Evolutionary conservation across 2,797 vertebrate genomes (phyloP).

Genomic region (Enteromius viviparus): DNA sequence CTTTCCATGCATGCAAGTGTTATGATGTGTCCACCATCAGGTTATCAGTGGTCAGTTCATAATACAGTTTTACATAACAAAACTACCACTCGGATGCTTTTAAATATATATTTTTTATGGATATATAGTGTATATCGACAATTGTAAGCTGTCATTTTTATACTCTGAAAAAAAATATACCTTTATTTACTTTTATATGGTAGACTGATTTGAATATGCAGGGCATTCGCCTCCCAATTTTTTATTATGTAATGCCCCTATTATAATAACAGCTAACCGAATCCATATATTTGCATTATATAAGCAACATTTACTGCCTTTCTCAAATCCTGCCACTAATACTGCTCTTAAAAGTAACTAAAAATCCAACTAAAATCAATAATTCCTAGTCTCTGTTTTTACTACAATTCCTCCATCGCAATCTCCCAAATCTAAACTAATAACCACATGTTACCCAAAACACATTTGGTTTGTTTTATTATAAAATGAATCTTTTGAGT

Average conservation of each 20-base stretch:
- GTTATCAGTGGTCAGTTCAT: slow-evolving; percentile 54
- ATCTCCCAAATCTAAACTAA: slow-evolving; percentile 47
- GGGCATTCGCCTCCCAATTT: slow-evolving; percentile 26
- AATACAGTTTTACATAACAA: slow-evolving; percentile 17
- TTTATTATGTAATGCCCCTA: slow-evolving; percentile 59
- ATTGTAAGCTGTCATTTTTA: neutral
- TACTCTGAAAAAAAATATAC: neutral
- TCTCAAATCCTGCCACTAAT: slow-evolving; percentile 26
- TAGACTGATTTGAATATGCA: slow-evolving; percentile 46
- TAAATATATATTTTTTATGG: neutral
- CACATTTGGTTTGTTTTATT: slow-evolving; percentile 50
- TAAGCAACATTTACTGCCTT: neutral
- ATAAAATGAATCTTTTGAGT: slow-evolving; percentile 58
- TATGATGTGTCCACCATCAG: slow-evolving; percentile 53
- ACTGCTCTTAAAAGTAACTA: slow-evolving; percentile 32
- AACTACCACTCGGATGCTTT: slow-evolving; percentile 33
- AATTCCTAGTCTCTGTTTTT: neutral
- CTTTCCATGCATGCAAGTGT: slow-evolving; percentile 65
- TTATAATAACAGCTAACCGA: slow-evolving; percentile 33
- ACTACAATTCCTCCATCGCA: slow-evolving; percentile 5
- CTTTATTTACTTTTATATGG: neutral
- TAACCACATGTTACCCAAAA: slow-evolving; percentile 44
- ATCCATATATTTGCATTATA: neutral
- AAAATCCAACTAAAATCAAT: slow-evolving; percentile 13
- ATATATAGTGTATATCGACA: slow-evolving; percentile 1